These are phyloP conservation scores for Trachelus troglodyta DNA, from an alignment of 2,888 invertebrate genomes.

Conservation along the genomic window DNA sequence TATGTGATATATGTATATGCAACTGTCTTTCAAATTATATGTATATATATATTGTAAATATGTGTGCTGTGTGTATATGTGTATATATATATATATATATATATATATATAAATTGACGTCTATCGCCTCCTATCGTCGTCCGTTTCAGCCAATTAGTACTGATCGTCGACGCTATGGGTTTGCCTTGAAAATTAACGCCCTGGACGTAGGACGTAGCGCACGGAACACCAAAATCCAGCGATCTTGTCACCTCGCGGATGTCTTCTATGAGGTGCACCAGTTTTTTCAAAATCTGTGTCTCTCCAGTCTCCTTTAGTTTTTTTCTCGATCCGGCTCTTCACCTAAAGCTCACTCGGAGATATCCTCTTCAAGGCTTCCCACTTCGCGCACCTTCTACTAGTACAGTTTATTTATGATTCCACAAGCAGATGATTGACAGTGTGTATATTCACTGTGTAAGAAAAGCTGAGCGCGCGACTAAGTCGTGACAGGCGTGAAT, in stretches of 20 bases:
- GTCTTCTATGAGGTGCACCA: not conserved
- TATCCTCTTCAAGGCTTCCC: not conserved
- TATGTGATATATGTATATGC: not conserved
- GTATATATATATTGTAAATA: constrained; percentile 12
- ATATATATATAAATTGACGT: constrained; percentile 23
- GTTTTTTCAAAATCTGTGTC: not conserved
- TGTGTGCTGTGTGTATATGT: constrained; percentile 18
- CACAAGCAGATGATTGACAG: not conserved
- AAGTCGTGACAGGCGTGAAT: not conserved
- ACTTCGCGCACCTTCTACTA: not conserved
- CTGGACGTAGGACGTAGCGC: not conserved
- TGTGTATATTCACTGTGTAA: not conserved
- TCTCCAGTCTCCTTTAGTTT: not conserved
- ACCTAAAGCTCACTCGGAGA: not conserved
- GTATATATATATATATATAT: constrained; percentile 8
- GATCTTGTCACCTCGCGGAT: not conserved
- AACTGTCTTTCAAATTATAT: not conserved
- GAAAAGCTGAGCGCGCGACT: not conserved
- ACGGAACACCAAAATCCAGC: not conserved
- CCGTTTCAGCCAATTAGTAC: constrained; percentile 22
- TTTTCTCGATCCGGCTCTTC: not conserved
- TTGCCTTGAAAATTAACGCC: not conserved
- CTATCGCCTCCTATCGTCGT: constrained; percentile 2
- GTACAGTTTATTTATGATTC: not conserved
- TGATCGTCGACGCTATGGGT: not conserved